Evolutionary conservation across 2,888 invertebrate species (phyloP), one percentile per base, ranked within the genome.

Genomic region (Hermaeophaga mercurialis): DNA sequence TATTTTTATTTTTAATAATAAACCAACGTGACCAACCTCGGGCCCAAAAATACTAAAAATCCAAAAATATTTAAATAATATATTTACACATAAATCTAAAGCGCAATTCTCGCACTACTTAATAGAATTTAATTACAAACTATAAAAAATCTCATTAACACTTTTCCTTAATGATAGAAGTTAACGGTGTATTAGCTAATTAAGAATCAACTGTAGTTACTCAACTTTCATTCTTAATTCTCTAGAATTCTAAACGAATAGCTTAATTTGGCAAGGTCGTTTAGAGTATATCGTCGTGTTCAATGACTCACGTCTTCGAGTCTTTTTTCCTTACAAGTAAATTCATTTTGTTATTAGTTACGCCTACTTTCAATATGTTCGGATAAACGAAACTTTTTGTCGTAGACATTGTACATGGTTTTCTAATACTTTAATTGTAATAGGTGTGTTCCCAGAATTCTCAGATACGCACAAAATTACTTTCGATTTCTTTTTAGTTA

Each of bases 271-370:
- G 36, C 36, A 36, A 36, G 36, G 36, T 36, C 36, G 36, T 12
- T 3, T 31, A 11, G 12, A 11, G 31, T 36, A 36, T 14, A 31
- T n/a, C 6, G 33, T 12, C 8, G 33, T 33, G 17, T 15, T 36
- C 36, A 36, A 3, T 36, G 36, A 36, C 36, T 36, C 15, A 36
- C 36, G 17, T 36, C 14, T 15, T 5, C 8, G 8, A 36, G 7
- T 15, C 17, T 8, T 36, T 36, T 36, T 36, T 36, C 36, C 36
- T 36, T 36, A 36, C 36, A 15, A 36, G 36, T 36, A 36, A 36
- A 8, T 36, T 8, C 17, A 36, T 36, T 36, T 36, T 1, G 14
- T 36, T 36, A 17, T 36, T 17, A 14, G 36, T 15, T 36, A 36
- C 36, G 36, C 36, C 17, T 36, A 17, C 31, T 11, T 28, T 28